phyloP scores from a whole-genome alignment of 2,797 vertebrate species.

The Leptoclinus maculatus region DNA sequence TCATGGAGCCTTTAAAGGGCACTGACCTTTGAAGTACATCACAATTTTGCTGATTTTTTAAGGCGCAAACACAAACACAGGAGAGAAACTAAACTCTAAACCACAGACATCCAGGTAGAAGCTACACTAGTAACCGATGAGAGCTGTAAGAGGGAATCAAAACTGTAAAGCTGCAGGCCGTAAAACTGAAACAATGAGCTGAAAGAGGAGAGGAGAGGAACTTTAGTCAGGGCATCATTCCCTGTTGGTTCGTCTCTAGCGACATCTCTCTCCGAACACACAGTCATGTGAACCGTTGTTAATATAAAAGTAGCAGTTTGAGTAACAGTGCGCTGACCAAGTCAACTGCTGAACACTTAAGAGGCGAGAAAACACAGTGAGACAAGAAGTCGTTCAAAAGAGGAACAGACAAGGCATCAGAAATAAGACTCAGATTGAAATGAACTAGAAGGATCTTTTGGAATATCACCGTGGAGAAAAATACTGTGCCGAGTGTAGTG shows the following conservation, averaged over 20 bases:
- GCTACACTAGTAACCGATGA: not conserved
- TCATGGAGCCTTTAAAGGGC: not conserved
- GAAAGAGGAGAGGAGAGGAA: not conserved
- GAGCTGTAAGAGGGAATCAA: not conserved
- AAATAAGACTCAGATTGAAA: not conserved
- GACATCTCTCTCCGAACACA: not conserved
- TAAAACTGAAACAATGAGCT: not conserved
- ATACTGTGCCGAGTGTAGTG: not conserved
- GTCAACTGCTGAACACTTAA: not conserved
- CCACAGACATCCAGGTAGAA: not conserved
- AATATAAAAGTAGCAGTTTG: not conserved
- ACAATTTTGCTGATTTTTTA: not conserved
- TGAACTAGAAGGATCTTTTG: not conserved
- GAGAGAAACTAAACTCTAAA: not conserved
- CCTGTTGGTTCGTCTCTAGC: not conserved
- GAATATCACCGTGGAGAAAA: not conserved
- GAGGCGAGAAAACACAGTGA: not conserved
- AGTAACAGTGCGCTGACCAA: too few relatives aligned
- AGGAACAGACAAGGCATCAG: not conserved
- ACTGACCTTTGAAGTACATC: constrained; percentile 11
- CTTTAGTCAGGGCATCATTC: not conserved
- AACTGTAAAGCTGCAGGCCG: not conserved
- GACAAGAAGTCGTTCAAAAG: not conserved
- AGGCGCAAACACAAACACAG: not conserved
- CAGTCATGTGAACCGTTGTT: not conserved